These are phyloP conservation scores for Pseudomyrmex dendroicus DNA, from an alignment of 1,140 invertebrate species.

Conservation along the genomic window DNA sequence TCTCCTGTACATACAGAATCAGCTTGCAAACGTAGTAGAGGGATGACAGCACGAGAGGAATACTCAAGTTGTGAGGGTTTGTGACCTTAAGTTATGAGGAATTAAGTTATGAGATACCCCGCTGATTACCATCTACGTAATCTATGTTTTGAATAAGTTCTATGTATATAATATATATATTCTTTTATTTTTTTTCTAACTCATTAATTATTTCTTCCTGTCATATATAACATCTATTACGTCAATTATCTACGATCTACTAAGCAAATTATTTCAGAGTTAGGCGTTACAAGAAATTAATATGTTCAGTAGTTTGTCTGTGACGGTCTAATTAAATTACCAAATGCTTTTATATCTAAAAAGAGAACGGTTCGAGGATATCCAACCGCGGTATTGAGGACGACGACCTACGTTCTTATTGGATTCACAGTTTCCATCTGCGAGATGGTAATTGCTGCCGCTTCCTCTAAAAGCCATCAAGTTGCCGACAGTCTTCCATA, in stretches of 20 bases:
- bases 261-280: constrained; percentile 1
- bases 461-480: constrained; percentile 29
- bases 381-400: background rate
- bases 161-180: too few species aligned
- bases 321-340: constrained; percentile 27
- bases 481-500: constrained; percentile 2
- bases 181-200: too few species aligned
- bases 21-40: too few species aligned
- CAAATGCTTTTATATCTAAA: background rate
- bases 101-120: too few species aligned
- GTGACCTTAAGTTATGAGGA: too few species aligned
- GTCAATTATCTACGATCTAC: background rate
- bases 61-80: too few species aligned
- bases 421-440: constrained; percentile 25
- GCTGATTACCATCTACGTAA: too few species aligned
- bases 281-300: background rate
- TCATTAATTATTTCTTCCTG: background rate
- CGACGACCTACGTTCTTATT: constrained; percentile 36
- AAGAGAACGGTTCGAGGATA: background rate
- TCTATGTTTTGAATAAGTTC: too few species aligned
- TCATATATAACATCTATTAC: background rate
- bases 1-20: too few species aligned
- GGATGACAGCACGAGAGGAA: too few species aligned
- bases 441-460: background rate
- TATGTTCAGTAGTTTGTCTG: background rate